These are phyloP conservation scores for Sacculina carcini DNA, from an alignment of 2,888 invertebrate species.

Conservation along the genomic window DNA sequence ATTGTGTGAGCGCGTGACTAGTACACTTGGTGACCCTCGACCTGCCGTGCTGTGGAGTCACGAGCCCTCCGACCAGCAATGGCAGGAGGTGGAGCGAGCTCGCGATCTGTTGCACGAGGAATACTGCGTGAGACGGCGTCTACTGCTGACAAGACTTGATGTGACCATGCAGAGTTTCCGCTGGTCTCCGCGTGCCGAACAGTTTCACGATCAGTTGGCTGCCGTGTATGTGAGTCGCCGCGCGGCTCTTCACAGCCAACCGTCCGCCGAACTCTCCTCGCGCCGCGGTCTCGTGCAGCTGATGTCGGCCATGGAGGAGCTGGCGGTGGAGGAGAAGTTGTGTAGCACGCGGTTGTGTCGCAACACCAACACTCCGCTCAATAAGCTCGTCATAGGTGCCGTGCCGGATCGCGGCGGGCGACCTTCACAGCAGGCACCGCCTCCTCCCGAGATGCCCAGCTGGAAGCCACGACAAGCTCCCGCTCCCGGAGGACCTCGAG, in stretches of 20 bases:
- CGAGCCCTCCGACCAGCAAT: slow-evolving; percentile 48
- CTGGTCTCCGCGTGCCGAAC: slow-evolving; percentile 59
- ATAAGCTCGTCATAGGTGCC: slow-evolving; percentile 36
- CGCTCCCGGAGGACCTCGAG: slow-evolving; percentile 9
- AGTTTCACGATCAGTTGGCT: slow-evolving; percentile 41
- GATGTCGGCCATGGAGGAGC: slow-evolving; percentile 52
- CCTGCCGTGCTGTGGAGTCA: slow-evolving; percentile 33
- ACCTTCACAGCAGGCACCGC: slow-evolving; percentile 65
- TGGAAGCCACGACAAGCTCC: slow-evolving; percentile 39
- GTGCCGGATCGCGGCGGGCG: slow-evolving; percentile 88
- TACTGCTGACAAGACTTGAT: slow-evolving; percentile 68
- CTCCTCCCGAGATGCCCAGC: slow-evolving; percentile 90
- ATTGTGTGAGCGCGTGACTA: slow-evolving; percentile 37
- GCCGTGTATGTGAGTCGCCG: slow-evolving; percentile 29
- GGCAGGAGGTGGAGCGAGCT: slow-evolving; percentile 40
- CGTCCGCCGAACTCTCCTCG: slow-evolving; percentile 39
- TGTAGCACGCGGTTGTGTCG: slow-evolving; percentile 59
- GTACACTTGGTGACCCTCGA: slow-evolving; percentile 18
- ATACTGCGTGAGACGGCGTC: slow-evolving; percentile 53
- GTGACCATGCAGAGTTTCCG: slow-evolving; percentile 90
- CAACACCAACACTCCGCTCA: slow-evolving; percentile 55
- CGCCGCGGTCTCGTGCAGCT: too few species aligned
- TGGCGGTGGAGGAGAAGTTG: slow-evolving; percentile 73
- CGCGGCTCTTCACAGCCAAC: slow-evolving; percentile 27
- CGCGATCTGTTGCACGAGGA: slow-evolving; percentile 51